phyloP scores from a whole-genome alignment of 1,140 invertebrate genomes.

The Saxidomus purpurata region DNA sequence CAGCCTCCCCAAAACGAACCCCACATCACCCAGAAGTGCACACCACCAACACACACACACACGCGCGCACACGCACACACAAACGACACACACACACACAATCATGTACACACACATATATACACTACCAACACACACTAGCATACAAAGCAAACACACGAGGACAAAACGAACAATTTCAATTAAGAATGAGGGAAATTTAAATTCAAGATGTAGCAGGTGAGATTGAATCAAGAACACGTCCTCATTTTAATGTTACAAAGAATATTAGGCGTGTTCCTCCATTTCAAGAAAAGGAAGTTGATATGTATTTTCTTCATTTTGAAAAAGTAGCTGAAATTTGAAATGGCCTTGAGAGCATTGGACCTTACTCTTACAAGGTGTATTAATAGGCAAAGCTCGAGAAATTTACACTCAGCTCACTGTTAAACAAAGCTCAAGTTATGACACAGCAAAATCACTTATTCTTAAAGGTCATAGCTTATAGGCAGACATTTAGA shows the following conservation, averaged over 20 bases:
- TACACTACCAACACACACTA: too few species aligned
- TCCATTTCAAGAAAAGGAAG: conserved; percentile 66
- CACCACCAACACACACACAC: too few species aligned
- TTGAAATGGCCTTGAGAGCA: conserved; percentile 53
- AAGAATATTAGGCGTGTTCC: conserved; percentile 66
- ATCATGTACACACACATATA: too few species aligned
- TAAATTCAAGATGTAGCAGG: conserved; percentile 50
- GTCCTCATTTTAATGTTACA: conserved; percentile 51
- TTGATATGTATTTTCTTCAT: conserved; percentile 72
- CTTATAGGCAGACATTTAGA: conserved; percentile 72
- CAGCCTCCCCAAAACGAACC: too few species aligned
- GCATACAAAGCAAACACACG: too few species aligned
- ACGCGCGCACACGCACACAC: too few species aligned
- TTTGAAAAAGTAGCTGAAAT: conserved; percentile 70
- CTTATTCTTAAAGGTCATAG: conserved; percentile 71
- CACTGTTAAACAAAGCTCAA: conserved; percentile 37
- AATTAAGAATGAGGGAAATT: conserved; percentile 49
- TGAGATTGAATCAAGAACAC: not conserved
- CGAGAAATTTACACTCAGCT: conserved; percentile 55
- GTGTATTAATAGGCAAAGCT: conserved; percentile 65
- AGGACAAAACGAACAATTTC: not conserved
- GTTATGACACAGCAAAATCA: conserved; percentile 69
- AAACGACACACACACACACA: too few species aligned
- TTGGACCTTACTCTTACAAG: conserved; percentile 61
- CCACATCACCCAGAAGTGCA: too few species aligned